Evolutionary conservation across 2,113 vertebrate species (phyloP).

Genomic region (Hassar affinis): DNA sequence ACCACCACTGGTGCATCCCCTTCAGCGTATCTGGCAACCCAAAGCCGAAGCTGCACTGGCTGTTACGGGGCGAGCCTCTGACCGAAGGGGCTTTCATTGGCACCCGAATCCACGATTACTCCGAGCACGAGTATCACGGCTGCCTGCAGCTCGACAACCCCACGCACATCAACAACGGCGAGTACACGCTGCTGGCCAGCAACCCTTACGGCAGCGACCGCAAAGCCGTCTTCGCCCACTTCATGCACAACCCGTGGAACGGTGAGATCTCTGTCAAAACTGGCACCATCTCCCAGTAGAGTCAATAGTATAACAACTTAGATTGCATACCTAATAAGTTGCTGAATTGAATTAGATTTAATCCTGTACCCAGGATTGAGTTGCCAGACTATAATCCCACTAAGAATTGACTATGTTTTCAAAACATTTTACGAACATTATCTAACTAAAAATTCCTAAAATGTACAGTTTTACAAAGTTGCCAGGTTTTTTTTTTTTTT

Average conservation of each 20-base stretch:
- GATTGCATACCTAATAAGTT: background rate
- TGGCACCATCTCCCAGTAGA: background rate
- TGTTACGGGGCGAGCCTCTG: conserved; percentile 74
- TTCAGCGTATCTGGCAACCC: conserved; percentile 96
- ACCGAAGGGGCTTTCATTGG: conserved; percentile 84
- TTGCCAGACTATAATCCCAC: background rate
- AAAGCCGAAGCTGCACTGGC: conserved; percentile 81
- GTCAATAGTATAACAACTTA: background rate
- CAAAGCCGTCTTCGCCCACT: conserved; percentile 83
- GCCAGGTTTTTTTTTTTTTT: too few species aligned
- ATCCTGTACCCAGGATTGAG: background rate
- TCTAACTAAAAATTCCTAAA: background rate
- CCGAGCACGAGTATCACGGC: conserved; percentile 91
- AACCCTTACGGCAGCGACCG: conserved; percentile 82
- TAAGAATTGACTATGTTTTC: background rate
- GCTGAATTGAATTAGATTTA: background rate
- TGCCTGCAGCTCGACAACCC: conserved; percentile 94
- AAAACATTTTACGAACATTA: background rate
- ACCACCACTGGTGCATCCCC: conserved; percentile 98
- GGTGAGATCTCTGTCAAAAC: conserved; percentile 70
- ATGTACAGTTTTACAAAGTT: background rate
- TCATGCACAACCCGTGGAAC: conserved; percentile 85
- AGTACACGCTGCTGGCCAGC: conserved; percentile 83
- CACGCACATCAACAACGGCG: conserved; percentile 93
- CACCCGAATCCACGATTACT: conserved; percentile 87